Evolutionary conservation across 1,140 invertebrate genomes (phyloP).

Genomic region (Drosophila prosaltans): DNA sequence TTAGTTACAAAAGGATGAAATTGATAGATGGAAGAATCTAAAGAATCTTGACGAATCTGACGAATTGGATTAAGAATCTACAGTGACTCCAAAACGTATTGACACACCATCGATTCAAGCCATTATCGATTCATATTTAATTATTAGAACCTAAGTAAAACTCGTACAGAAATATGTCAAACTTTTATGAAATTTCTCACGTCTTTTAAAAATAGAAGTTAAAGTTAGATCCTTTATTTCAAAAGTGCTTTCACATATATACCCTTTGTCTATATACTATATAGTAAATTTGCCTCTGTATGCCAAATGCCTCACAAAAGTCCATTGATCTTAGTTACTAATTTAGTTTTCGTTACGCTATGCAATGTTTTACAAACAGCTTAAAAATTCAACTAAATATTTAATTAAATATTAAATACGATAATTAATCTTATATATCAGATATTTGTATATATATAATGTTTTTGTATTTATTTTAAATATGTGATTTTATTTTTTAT

Average conservation of each 20-base stretch:
- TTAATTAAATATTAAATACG: constrained; percentile 31
- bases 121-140: too few species aligned
- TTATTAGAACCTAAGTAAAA: too few species aligned
- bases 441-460: constrained; percentile 29
- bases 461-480: constrained; percentile 27
- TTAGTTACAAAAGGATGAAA: too few species aligned
- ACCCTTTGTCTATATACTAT: neutral
- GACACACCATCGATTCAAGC: too few species aligned
- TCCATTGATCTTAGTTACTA: constrained; percentile 53
- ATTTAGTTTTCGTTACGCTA: constrained; percentile 79
- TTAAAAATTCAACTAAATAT: constrained; percentile 57
- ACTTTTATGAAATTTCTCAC: too few species aligned
- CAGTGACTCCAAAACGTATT: too few species aligned
- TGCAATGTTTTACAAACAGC: constrained; percentile 48
- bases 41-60: too few species aligned
- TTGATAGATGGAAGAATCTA: too few species aligned
- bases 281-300: neutral
- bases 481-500: neutral
- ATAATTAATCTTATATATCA: constrained; percentile 31
- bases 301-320: constrained; percentile 30
- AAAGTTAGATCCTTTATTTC: neutral
- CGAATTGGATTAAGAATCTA: too few species aligned
- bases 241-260: neutral
- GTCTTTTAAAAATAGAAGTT: too few species aligned
- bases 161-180: too few species aligned